phyloP scores from a whole-genome alignment of 2,797 vertebrate species.

The Hydrolagus colliei region DNA sequence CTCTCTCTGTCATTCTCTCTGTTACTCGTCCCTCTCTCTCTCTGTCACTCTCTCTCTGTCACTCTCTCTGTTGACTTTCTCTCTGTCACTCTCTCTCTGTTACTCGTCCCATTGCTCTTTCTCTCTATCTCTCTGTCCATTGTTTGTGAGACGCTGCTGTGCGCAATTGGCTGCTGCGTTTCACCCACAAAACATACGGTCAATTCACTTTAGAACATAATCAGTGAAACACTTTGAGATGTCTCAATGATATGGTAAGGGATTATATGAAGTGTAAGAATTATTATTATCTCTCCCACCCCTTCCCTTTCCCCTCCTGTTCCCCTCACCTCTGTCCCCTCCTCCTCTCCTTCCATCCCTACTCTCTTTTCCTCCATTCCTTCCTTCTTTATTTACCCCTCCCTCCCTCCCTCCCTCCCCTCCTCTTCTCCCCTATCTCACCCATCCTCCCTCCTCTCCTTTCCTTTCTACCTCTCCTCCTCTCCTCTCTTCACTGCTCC shows the following conservation, averaged over 20 bases:
- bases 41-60: no score
- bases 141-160: no score
- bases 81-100: not conserved
- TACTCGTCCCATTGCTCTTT: not conserved
- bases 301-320: not conserved
- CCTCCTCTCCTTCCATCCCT: not conserved
- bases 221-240: no score
- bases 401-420: not conserved
- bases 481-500: not conserved
- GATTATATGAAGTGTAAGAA: not conserved
- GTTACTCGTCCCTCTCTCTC: no score
- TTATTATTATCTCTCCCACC: not conserved
- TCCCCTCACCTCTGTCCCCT: not conserved
- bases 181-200: no score
- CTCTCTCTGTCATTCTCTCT: no score
- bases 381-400: not conserved
- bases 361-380: not conserved
- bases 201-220: no score
- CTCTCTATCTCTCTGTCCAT: not conserved
- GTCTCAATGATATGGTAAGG: not conserved
- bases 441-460: not conserved
- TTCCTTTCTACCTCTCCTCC: not conserved
- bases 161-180: no score
- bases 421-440: not conserved
- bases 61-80: not conserved